Conservation (phyloP, 2,113 vertebrate genomes). For the Scophthalmus maximus region DNA sequence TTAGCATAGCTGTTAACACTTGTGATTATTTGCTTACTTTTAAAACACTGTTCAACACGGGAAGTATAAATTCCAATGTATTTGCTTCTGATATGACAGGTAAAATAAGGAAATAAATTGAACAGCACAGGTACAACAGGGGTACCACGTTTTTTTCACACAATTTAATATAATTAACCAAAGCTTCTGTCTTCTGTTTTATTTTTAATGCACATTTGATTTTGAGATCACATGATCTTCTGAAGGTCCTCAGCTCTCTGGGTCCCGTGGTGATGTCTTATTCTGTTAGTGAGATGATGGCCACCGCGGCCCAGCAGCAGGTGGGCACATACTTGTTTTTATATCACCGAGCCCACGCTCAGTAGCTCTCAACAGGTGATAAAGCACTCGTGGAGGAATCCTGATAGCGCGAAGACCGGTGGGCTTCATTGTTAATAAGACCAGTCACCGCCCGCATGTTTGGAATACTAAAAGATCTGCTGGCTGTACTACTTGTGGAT, state of each 20-base stretch:
- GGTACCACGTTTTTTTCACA: no score
- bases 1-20: no score
- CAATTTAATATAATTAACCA: not conserved
- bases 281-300: conserved; percentile 60
- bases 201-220: not conserved
- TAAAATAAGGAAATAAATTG: not conserved
- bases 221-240: conserved; percentile 7
- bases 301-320: conserved; percentile 48
- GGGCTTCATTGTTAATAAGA: conserved; percentile 68
- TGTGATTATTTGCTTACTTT: not conserved
- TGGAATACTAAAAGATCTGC: conserved; percentile 59
- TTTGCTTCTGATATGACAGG: not conserved
- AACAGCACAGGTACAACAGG: no score
- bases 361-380: conserved; percentile 62
- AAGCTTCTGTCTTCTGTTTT: not conserved
- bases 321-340: conserved; percentile 45
- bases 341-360: conserved; percentile 39
- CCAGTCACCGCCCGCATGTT: conserved; percentile 45
- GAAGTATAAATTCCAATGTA: not conserved
- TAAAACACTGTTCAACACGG: not conserved
- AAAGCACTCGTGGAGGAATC: conserved; percentile 56
- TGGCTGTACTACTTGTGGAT: conserved; percentile 34
- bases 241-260: conserved; percentile 17
- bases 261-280: conserved; percentile 51
- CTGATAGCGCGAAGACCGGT: conserved; percentile 31